Conservation (phyloP, 1,140 invertebrate species). For the Drosophila orosa region DNA sequence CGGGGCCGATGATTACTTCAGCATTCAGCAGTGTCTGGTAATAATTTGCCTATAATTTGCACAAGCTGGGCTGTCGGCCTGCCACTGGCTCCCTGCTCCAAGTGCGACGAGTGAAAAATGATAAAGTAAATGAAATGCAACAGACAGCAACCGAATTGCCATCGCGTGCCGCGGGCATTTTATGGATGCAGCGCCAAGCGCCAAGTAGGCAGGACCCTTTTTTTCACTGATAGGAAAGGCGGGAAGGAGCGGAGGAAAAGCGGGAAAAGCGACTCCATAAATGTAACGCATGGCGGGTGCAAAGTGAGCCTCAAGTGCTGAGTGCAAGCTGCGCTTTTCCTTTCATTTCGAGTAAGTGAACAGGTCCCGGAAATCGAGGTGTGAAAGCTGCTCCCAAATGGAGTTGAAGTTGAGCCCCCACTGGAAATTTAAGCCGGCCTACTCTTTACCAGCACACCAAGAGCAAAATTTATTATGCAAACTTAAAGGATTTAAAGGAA, state of each 20-base stretch:
- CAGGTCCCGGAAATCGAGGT: slow-evolving; percentile 57
- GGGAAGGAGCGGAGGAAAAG: neutral
- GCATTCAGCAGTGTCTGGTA: slow-evolving; percentile 71
- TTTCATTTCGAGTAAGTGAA: slow-evolving; percentile 50
- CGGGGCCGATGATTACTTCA: slow-evolving; percentile 65
- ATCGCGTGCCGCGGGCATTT: slow-evolving; percentile 35
- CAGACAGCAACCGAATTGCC: slow-evolving; percentile 54
- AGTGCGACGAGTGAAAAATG: slow-evolving; percentile 60
- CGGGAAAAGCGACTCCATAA: slow-evolving; percentile 40
- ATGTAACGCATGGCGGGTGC: slow-evolving; percentile 45
- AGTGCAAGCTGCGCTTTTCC: slow-evolving; percentile 39
- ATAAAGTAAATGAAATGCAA: slow-evolving; percentile 79
- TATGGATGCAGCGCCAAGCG: slow-evolving; percentile 23
- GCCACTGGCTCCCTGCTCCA: neutral
- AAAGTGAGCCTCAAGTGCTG: slow-evolving; percentile 75
- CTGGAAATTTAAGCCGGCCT: neutral
- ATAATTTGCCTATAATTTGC: slow-evolving; percentile 81
- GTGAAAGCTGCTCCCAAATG: slow-evolving; percentile 23
- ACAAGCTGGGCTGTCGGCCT: neutral
- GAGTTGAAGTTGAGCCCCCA: slow-evolving; percentile 10
- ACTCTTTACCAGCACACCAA: neutral
- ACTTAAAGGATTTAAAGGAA: neutral
- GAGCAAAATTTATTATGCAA: neutral
- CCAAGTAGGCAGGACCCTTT: slow-evolving; percentile 3
- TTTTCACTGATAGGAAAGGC: no score